Conservation (phyloP, 2,113 vertebrate genomes). For the Pristiophorus japonicus region DNA sequence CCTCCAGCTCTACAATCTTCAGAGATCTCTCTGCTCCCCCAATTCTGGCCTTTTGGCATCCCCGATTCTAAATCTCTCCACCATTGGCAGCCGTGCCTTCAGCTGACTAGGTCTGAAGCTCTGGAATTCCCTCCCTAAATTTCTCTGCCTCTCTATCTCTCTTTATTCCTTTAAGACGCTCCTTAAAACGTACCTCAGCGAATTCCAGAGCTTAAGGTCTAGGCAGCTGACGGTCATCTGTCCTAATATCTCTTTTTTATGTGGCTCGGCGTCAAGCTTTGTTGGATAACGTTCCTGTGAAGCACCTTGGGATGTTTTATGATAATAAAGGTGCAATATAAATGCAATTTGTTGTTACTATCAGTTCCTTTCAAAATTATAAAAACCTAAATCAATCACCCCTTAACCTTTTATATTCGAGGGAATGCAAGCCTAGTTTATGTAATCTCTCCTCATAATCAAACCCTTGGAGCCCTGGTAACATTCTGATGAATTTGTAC, state of each 20-base stretch:
- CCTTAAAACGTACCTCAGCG: not conserved
- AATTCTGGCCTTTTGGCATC: too few species aligned
- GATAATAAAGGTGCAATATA: not conserved
- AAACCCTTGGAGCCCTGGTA: too few species aligned
- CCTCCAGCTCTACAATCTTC: not conserved
- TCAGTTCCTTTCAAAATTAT: not conserved
- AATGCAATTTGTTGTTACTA: not conserved
- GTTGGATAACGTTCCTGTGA: not conserved
- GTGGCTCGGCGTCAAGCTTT: not conserved
- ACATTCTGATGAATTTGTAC: too few species aligned
- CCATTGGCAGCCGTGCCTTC: too few species aligned
- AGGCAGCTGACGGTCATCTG: not conserved
- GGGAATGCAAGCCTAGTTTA: too few species aligned
- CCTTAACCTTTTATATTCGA: not conserved
- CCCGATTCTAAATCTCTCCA: too few species aligned
- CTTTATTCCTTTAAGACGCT: not conserved
- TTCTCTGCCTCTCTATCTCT: not conserved
- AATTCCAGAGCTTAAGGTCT: too few species aligned
- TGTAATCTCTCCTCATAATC: too few species aligned
- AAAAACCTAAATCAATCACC: not conserved
- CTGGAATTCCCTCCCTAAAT: not conserved
- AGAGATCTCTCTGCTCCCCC: not conserved
- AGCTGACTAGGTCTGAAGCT: not conserved
- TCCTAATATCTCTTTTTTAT: not conserved
- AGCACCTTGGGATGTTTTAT: not conserved